A percentile compares a stretch with the other conserved stretches of the same genome.
These are phyloP conservation scores for Leontopithecus rosalia DNA, from an alignment of 2,797 vertebrate species.

Conservation along the genomic window DNA sequence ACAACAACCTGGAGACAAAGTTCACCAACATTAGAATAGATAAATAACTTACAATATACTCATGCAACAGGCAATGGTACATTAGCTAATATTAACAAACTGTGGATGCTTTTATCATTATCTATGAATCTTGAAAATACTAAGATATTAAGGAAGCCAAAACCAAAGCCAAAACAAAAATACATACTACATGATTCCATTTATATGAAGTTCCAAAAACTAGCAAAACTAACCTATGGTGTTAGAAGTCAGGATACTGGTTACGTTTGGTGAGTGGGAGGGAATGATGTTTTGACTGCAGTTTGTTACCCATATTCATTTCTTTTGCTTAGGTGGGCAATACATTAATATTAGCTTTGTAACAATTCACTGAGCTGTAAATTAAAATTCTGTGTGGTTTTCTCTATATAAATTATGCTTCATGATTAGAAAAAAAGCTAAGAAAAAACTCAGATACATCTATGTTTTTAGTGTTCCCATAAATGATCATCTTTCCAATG, in stretches of 20 bases:
- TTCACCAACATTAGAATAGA: neutral
- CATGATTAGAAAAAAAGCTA: neutral
- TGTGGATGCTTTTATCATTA: neutral
- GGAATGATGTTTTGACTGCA: neutral
- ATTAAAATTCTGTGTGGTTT: neutral
- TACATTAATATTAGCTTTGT: neutral
- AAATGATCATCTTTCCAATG: neutral
- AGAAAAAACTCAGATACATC: neutral
- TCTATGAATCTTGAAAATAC: neutral
- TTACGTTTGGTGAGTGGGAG: neutral
- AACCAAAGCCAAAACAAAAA: neutral
- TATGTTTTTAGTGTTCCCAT: neutral
- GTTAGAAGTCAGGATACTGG: neutral
- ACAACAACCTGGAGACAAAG: neutral
- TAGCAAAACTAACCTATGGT: neutral
- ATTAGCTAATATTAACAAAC: neutral
- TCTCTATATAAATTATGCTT: neutral
- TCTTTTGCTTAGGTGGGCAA: neutral
- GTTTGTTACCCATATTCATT: neutral
- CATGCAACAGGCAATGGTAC: neutral
- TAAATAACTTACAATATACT: neutral
- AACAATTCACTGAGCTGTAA: neutral
- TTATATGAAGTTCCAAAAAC: neutral
- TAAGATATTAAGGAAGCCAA: neutral
- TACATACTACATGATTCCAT: neutral